Evolutionary conservation across 2,888 invertebrate species (phyloP).

Genomic region (Eilema griseolum): DNA sequence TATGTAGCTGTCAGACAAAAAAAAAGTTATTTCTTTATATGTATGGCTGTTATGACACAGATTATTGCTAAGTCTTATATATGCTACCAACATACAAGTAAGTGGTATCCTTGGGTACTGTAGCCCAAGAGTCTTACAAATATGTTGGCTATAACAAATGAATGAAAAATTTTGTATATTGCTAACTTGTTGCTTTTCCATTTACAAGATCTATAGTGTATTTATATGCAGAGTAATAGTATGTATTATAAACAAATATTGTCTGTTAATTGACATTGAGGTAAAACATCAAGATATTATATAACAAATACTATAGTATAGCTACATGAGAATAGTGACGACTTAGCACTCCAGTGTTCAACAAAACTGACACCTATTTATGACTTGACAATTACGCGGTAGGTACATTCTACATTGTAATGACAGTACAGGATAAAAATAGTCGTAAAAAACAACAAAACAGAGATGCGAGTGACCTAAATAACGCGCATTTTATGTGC

Average conservation of each 20-base stretch:
- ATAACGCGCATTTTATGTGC: constrained; percentile 75
- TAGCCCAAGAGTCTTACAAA: no score
- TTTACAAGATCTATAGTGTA: not conserved
- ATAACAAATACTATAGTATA: not conserved
- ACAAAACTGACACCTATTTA: not conserved
- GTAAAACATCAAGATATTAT: not conserved
- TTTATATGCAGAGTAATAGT: no score
- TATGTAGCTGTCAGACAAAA: no score
- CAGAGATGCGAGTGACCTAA: constrained; percentile 75
- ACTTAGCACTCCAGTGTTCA: not conserved
- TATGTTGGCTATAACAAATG: not conserved
- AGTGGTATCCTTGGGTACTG: no score
- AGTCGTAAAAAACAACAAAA: constrained; percentile 65
- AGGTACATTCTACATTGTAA: constrained; percentile 9
- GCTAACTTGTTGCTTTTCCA: not conserved
- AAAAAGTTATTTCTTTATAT: no score
- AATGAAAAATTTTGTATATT: not conserved
- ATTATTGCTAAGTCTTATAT: no score
- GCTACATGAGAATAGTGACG: not conserved
- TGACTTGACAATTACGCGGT: not conserved
- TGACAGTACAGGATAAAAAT: constrained; percentile 37
- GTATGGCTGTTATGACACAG: no score
- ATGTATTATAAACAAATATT: not conserved
- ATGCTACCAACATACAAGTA: no score
- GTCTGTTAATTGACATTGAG: not conserved